phyloP scores from a whole-genome alignment of 2,888 invertebrate genomes.

The Metalampra italica region DNA sequence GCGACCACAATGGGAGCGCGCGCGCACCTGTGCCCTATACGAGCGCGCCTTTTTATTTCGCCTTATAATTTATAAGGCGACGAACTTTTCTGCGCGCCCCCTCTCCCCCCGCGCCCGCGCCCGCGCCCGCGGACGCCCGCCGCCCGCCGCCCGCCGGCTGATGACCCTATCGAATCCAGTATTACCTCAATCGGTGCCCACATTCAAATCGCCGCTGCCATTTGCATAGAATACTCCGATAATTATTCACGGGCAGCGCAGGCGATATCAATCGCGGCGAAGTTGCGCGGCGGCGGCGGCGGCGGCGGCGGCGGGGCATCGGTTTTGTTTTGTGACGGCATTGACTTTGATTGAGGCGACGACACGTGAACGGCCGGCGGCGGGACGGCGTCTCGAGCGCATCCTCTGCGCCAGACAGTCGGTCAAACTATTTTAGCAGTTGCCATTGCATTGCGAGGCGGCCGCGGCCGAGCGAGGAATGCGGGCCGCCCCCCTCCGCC shows the following conservation, averaged over 20 bases:
- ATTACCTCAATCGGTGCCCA: neutral
- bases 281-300: constrained; percentile 22
- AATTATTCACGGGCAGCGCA: neutral
- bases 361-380: constrained; percentile 45
- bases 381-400: constrained; percentile 20
- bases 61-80: constrained; percentile 43
- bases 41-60: constrained; percentile 32
- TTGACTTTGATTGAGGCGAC: constrained; percentile 18
- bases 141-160: constrained; percentile 7
- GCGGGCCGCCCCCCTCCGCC: constrained; percentile 16
- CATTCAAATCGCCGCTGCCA: neutral
- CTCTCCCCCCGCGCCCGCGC: too few relatives aligned
- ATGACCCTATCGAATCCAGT: constrained; percentile 44
- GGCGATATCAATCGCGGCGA: neutral
- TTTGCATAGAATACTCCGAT: neutral
- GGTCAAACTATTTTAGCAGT: constrained; percentile 26
- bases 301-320: constrained; percentile 37
- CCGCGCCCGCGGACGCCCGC: too few relatives aligned
- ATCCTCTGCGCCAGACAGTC: constrained; percentile 19
- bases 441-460: constrained; percentile 19
- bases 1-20: constrained; percentile 59
- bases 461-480: constrained; percentile 30
- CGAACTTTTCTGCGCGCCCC: constrained; percentile 28
- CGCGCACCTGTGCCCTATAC: constrained; percentile 62
- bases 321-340: constrained; percentile 23